Evolutionary conservation across 2,113 vertebrate species (phyloP), one percentile per base, ranked within the genome.

Genomic region (Menidia beryllina): DNA sequence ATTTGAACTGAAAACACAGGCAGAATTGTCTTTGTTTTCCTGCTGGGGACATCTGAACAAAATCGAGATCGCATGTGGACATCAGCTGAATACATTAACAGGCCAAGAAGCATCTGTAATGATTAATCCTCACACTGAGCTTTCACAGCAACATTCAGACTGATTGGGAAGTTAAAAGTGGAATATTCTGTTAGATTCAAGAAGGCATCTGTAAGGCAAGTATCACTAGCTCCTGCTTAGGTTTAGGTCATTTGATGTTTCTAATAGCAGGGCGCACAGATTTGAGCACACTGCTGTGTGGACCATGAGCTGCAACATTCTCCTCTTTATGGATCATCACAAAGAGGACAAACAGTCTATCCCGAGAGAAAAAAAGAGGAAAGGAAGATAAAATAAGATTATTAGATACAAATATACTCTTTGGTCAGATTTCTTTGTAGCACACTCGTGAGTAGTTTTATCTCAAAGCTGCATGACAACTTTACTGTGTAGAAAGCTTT

Each of bases 401-500:
- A 84, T 81, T 72, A 81, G 60, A 70, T 75, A 83, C 56, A 85
- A 85, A 88, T 83, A 82, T 56, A 81, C 15, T 84, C 89, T 92
- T 92, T 93, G 90, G 90, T 91, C 76, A 81, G 61, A 83, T 80
- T 43, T 75, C 72, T 48, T 67, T 39, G 60, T 60, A 38, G 23
- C 26, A 74, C 57, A 39, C 60, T 87, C 25, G 56, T 48, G 60
- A 67, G 77, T 63, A 57, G 72, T 86, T 75, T 77, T 47, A 59
- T 51, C 57, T 60, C 34, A 75, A 74, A 68, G 50, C 38, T 76
- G 59, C 54, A 75, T 54, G 52, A 79, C 60, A 51, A 45, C 66
- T 90, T 86, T 88, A 89, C 88, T 71, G 79, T 84, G 69, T 65
- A 75, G 59, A 81, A 86, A 79, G 75, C 91, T 90, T 90, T 90